These are phyloP conservation scores for Siniperca chuatsi DNA, from an alignment of 2,113 vertebrate genomes.

Conservation along the genomic window DNA sequence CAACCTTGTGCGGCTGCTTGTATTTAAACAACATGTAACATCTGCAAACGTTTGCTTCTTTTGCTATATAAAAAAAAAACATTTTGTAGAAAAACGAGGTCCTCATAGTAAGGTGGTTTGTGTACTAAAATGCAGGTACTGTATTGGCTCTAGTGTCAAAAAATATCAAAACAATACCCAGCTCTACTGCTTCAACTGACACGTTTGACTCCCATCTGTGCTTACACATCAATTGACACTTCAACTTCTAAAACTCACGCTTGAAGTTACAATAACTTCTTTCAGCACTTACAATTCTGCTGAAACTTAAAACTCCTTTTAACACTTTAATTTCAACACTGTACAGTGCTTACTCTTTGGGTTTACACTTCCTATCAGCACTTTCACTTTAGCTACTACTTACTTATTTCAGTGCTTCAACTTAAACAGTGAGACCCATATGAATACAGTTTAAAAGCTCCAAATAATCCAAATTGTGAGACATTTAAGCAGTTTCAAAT, in stretches of 20 bases:
- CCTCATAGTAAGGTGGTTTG: neutral
- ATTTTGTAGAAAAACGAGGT: neutral
- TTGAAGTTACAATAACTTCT: neutral
- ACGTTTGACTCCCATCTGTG: neutral
- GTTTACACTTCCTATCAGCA: neutral
- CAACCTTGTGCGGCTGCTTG: too few relatives aligned
- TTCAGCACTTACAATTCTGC: neutral
- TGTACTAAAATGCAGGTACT: neutral
- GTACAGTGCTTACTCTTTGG: neutral
- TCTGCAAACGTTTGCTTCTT: too few relatives aligned
- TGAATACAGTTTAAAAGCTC: neutral
- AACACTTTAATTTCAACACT: neutral
- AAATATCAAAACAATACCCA: neutral
- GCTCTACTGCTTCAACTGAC: neutral
- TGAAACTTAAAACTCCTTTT: neutral
- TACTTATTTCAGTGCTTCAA: neutral
- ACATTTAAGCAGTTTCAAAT: neutral
- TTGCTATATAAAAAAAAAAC: neutral
- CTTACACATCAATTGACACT: neutral
- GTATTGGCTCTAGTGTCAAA: neutral
- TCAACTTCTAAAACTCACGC: neutral
- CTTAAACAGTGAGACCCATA: neutral
- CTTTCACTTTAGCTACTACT: neutral
- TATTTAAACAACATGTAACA: too few relatives aligned
- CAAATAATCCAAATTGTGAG: neutral